Evolutionary conservation across 2,888 invertebrate species (phyloP), one percentile per base, ranked within the genome.

Genomic region (Heliconius cydno): DNA sequence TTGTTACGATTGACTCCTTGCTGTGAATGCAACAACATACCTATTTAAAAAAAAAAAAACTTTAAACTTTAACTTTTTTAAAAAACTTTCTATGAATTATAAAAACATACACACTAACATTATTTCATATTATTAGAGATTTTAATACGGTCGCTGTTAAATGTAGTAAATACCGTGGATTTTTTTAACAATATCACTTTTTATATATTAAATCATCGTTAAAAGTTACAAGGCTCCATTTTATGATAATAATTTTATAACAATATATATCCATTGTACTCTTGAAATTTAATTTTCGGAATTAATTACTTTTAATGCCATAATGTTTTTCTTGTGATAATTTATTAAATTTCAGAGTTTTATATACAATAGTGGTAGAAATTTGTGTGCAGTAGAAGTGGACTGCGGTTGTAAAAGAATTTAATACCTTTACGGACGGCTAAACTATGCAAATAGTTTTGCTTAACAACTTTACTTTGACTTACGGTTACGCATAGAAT

Each of bases 341-440:
- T 68, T 68, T 68, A 38, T 68, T 12, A 68, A 68, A 28, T 68
- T 68, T 68, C 52, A 22, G 5, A 67, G 22, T 67, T 67, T 67
- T 67, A n/a, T 34, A 34, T 34, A 67, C 52, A 60, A n/a, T 67
- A 34, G 34, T 67, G 67, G 22, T 67, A 67, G 67, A 38, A 67
- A 34, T 67, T 67, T n/a, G 34, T 67, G 5, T 67, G 67, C 34
- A 67, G 67, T 38, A 34, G 34, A 67, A 67, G 34, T 67, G 34
- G 22, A 34, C 22, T 67, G 67, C 22, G 67, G 10, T 67, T 3
- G 34, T 34, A 34, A 67, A 67, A 67, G 34, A 30, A 66, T 66
- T 19, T 30, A 34, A 66, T 66, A 66, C 25, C 66, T 34, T 30
- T 30, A 12, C 67, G 34, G 34, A 22, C 34, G 22, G 67, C 22